phyloP scores from a whole-genome alignment of 92 coral and sea anemone genomes.

The Ricordea florida region DNA sequence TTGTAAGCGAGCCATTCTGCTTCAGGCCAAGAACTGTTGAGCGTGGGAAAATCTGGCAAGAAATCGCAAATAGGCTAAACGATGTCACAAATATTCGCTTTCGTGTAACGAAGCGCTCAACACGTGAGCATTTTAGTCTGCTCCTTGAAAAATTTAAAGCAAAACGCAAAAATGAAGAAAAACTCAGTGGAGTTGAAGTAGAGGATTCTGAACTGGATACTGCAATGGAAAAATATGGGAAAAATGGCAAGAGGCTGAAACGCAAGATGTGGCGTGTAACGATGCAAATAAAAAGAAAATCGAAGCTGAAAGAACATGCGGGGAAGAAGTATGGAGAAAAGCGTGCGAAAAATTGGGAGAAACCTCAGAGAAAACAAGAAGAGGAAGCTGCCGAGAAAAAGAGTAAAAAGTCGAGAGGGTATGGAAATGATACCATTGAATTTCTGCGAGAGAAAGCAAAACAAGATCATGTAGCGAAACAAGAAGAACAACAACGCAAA shows the following conservation, averaged over 20 bases:
- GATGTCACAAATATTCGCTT: neutral
- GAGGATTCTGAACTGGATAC: no score
- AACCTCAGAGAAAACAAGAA: conserved; percentile 7
- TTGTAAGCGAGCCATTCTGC: no score
- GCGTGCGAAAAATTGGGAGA: conserved; percentile 41
- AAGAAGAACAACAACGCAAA: no score
- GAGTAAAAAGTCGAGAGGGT: no score
- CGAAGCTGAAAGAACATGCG: conserved; percentile 17
- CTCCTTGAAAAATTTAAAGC: no score
- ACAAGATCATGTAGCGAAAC: no score
- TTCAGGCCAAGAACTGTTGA: conserved; percentile 16
- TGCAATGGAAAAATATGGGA: conserved; percentile 32
- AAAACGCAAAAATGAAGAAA: neutral
- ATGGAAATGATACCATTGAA: no score
- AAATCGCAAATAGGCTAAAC: conserved; percentile 30
- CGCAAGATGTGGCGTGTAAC: neutral
- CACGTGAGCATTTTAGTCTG: conserved; percentile 20
- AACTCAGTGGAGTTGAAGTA: conserved; percentile 29
- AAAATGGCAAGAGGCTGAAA: conserved; percentile 29
- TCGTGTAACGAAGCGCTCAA: conserved; percentile 35
- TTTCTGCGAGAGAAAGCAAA: no score
- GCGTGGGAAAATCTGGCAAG: conserved; percentile 35
- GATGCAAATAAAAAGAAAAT: conserved; percentile 18
- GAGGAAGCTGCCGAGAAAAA: no score
- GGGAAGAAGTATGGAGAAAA: conserved; percentile 23